These are phyloP conservation scores for Cactoblastis cactorum DNA, from an alignment of 2,888 invertebrate genomes.

Conservation along the genomic window DNA sequence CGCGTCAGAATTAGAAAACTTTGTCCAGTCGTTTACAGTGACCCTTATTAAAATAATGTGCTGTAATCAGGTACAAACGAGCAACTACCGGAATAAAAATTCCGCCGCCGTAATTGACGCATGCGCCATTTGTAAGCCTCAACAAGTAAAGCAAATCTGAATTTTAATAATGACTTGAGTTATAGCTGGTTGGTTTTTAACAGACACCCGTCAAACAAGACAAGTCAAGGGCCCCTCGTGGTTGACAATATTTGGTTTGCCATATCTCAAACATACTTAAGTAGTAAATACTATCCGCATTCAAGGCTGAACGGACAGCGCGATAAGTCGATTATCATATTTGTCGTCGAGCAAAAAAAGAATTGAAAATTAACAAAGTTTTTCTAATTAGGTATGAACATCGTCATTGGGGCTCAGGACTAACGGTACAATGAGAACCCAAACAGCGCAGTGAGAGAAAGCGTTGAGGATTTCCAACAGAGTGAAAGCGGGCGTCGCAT, in stretches of 20 bases:
- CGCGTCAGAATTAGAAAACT: not conserved
- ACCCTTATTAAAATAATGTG: not conserved
- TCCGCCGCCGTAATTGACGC: not conserved
- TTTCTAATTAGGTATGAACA: not conserved
- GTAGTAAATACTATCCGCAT: not conserved
- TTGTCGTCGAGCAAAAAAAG: too few relatives aligned
- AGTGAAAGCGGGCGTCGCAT: slow-evolving; percentile 68
- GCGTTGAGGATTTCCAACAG: slow-evolving; percentile 62
- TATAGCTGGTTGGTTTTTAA: not conserved
- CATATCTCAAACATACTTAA: not conserved
- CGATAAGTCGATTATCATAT: slow-evolving; percentile 1
- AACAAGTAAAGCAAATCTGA: not conserved
- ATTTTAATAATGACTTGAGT: not conserved
- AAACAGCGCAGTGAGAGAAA: slow-evolving; percentile 63
- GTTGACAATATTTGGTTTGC: not conserved
- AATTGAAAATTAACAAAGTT: not conserved
- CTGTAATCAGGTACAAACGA: not conserved
- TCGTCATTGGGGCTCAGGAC: slow-evolving; percentile 32
- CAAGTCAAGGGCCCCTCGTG: not conserved
- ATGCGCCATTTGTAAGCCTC: not conserved
- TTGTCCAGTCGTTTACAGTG: not conserved
- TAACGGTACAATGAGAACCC: slow-evolving; percentile 64
- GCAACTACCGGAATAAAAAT: not conserved
- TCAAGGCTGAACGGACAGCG: slow-evolving; percentile 1
- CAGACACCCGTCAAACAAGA: not conserved